Conservation (phyloP, 2,113 vertebrate genomes). For the Limanda limanda region DNA sequence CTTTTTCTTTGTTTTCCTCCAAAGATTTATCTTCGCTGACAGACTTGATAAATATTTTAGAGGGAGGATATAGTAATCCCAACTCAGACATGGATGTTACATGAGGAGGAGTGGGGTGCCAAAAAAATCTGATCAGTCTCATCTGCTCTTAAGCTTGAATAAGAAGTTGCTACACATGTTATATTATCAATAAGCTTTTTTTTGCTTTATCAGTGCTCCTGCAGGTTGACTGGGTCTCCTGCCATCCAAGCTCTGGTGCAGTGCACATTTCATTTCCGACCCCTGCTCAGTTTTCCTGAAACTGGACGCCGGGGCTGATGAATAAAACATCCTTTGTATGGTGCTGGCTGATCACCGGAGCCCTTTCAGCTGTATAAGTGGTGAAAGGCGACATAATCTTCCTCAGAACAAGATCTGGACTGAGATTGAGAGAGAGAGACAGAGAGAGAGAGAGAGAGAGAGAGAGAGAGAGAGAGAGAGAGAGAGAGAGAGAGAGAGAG, state of each 20-base stretch:
- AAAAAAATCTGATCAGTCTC: neutral
- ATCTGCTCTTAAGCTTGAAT: neutral
- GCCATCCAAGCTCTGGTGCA: conserved; percentile 23
- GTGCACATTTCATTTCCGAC: conserved; percentile 75
- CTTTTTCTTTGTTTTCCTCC: conserved; percentile 8
- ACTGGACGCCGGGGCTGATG: conserved; percentile 84
- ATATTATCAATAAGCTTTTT: neutral
- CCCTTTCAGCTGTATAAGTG: conserved; percentile 75
- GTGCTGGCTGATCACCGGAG: conserved; percentile 75
- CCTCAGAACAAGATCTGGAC: conserved; percentile 67
- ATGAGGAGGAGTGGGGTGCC: neutral
- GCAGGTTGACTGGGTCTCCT: conserved; percentile 11
- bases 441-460: conserved; percentile 58
- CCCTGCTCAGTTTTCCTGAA: conserved; percentile 80
- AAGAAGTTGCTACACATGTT: neutral
- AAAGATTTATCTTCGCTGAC: conserved; percentile 56
- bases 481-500: conserved; percentile 64
- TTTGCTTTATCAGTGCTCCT: neutral
- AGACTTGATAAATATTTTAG: conserved; percentile 76
- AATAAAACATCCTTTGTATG: conserved; percentile 89
- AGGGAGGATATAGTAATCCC: conserved; percentile 42
- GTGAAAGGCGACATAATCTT: conserved; percentile 83
- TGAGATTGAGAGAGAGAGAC: conserved; percentile 72
- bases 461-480: conserved; percentile 54
- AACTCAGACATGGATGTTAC: conserved; percentile 31